Percentiles rank a stretch among this genome's conserved stretches.
Evolutionary conservation across 2,113 vertebrate genomes (phyloP).

Genomic region (Hydrochoerus hydrochaeris): DNA sequence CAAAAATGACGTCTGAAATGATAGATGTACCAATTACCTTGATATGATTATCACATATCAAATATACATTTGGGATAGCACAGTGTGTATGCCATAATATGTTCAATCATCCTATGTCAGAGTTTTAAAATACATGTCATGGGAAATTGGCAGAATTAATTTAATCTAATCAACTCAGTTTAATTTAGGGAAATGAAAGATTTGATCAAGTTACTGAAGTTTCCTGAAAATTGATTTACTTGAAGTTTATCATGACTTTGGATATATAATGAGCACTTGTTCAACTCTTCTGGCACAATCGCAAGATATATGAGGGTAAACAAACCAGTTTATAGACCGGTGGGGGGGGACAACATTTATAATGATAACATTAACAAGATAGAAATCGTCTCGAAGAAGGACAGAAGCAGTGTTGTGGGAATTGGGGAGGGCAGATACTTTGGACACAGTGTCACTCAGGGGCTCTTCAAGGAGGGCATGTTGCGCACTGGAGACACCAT

Average conservation of each 20-base stretch:
- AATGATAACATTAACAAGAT: background rate
- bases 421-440: background rate
- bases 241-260: background rate
- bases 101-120: background rate
- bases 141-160: background rate
- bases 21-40: background rate
- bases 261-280: background rate
- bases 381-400: background rate
- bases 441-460: background rate
- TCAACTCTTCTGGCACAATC: background rate
- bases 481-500: background rate
- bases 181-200: background rate
- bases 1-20: background rate
- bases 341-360: background rate
- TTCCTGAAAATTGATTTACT: constrained; percentile 22
- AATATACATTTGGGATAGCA: background rate
- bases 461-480: background rate
- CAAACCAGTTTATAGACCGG: background rate
- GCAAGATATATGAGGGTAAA: background rate
- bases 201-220: background rate
- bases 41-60: background rate
- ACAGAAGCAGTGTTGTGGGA: background rate
- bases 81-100: background rate
- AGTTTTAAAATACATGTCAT: background rate
- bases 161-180: constrained; percentile 20